Conservation (phyloP, 2,888 invertebrate genomes). For the Candidula unifasciata region DNA sequence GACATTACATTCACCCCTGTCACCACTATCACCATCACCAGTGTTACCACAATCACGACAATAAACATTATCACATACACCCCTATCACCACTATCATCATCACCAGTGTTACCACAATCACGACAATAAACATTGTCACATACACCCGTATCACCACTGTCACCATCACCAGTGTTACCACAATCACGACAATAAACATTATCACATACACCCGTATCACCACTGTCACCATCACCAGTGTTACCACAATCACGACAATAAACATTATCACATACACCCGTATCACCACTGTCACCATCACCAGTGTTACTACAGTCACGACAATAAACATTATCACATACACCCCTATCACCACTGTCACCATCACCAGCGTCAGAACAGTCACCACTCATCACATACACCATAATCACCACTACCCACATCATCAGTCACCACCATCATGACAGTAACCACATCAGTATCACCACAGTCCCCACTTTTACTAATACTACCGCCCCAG, state of each 20-base stretch:
- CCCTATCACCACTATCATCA: background rate
- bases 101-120: background rate
- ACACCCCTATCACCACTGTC: background rate
- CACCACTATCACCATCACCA: background rate
- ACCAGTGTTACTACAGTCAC: background rate
- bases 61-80: background rate
- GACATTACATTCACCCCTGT: background rate
- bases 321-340: background rate
- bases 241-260: background rate
- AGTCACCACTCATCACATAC: background rate
- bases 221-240: background rate
- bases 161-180: background rate
- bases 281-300: background rate
- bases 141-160: background rate
- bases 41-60: background rate
- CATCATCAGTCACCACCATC: no score
- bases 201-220: background rate
- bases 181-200: background rate
- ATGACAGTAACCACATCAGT: no score
- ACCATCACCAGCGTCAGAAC: constrained; percentile 9
- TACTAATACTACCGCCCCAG: constrained; percentile 21
- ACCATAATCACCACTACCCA: background rate
- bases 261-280: background rate
- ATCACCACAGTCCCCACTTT: background rate
- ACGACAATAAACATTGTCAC: background rate